Conservation (phyloP, 2,888 invertebrate genomes). For the Diploptera punctata region DNA sequence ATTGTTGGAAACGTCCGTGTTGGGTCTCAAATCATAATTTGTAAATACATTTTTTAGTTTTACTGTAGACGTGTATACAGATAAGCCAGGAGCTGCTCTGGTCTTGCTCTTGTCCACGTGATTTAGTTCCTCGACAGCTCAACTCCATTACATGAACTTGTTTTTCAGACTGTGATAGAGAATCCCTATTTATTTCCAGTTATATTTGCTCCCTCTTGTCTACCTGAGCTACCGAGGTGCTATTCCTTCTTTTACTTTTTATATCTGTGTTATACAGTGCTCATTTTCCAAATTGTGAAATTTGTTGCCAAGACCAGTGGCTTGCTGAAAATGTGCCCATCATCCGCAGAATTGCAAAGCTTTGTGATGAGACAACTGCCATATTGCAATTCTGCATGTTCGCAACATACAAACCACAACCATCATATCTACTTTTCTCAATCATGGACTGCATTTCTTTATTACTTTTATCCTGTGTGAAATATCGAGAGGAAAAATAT, state of each 20-base stretch:
- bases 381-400: constrained; percentile 14
- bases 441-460: constrained; percentile 32
- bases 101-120: constrained; percentile 10
- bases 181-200: background rate
- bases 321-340: constrained; percentile 18
- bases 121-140: constrained; percentile 15
- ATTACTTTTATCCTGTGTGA: constrained; percentile 34
- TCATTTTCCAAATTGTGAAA: background rate
- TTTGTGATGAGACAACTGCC: background rate
- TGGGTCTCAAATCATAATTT: constrained; percentile 26
- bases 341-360: constrained; percentile 4
- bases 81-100: background rate
- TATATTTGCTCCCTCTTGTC: background rate
- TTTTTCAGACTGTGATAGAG: background rate
- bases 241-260: background rate
- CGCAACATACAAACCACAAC: constrained; percentile 19
- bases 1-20: constrained; percentile 36
- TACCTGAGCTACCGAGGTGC: constrained; percentile 6
- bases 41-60: constrained; percentile 38
- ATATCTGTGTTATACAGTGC: background rate
- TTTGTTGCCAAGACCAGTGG: constrained; percentile 17
- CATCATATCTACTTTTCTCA: constrained; percentile 31
- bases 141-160: background rate
- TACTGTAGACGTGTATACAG: constrained; percentile 32
- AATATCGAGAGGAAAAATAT: constrained; percentile 23